Percentiles rank a stretch among this genome's conserved stretches.
These are phyloP conservation scores for Nycteola revayana DNA, from an alignment of 2,888 invertebrate genomes.

Conservation along the genomic window DNA sequence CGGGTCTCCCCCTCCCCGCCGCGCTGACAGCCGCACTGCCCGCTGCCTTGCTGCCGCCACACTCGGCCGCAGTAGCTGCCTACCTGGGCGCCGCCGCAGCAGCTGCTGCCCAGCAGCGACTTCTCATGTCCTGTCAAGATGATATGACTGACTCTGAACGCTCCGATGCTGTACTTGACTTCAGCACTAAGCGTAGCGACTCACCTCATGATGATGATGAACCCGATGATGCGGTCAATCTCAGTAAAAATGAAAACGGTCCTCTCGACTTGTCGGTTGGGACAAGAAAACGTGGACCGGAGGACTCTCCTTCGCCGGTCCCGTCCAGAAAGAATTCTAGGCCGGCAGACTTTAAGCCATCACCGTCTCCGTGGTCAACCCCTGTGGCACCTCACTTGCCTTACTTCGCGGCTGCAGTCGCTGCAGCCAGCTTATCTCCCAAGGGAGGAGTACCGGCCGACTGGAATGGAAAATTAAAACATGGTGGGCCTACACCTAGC, in stretches of 20 bases:
- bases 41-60: slow-evolving; percentile 88
- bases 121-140: slow-evolving; percentile 89
- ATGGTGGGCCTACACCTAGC: slow-evolving; percentile 84
- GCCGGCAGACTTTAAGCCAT: slow-evolving; percentile 85
- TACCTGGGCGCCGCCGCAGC: slow-evolving; percentile 88
- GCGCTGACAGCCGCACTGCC: slow-evolving; percentile 86
- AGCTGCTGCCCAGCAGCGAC: slow-evolving; percentile 88
- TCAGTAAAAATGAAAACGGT: slow-evolving; percentile 86
- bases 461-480: slow-evolving; percentile 92
- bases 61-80: slow-evolving; percentile 91
- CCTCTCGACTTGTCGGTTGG: slow-evolving; percentile 92
- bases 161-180: slow-evolving; percentile 87
- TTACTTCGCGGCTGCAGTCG: slow-evolving; percentile 91
- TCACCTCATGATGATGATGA: slow-evolving; percentile 78
- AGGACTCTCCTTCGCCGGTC: slow-evolving; percentile 84
- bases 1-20: slow-evolving; percentile 71
- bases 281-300: slow-evolving; percentile 86
- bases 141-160: slow-evolving; percentile 85
- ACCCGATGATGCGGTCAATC: slow-evolving; percentile 86
- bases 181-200: slow-evolving; percentile 87
- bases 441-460: slow-evolving; percentile 84
- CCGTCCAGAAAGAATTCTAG: slow-evolving; percentile 85
- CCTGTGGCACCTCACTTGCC: slow-evolving; percentile 90
- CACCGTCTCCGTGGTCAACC: slow-evolving; percentile 89
- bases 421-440: slow-evolving; percentile 88